phyloP scores from a whole-genome alignment of 2,797 vertebrate genomes.

The Hapalemur alaotrensis region DNA sequence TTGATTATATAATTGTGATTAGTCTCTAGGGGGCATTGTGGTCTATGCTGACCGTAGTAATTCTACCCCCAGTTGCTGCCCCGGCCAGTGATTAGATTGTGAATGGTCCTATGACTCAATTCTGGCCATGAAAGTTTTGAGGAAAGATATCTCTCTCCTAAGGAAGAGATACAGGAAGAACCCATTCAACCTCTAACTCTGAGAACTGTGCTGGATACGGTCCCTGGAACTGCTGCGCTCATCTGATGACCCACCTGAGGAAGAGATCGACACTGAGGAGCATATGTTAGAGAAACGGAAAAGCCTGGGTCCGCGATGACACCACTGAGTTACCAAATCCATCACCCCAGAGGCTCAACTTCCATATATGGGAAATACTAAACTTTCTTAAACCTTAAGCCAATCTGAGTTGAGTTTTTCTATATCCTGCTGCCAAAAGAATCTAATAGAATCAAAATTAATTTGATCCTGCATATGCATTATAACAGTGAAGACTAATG shows the following conservation, averaged over 20 bases:
- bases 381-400: not conserved
- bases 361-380: not conserved
- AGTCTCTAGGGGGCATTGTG: not conserved
- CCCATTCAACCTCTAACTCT: not conserved
- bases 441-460: constrained; percentile 12
- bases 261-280: not conserved
- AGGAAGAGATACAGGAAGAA: not conserved
- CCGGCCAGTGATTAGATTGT: not conserved
- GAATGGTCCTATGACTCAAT: not conserved
- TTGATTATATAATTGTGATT: not conserved
- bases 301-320: not conserved
- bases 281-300: not conserved
- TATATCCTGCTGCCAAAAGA: constrained; percentile 13
- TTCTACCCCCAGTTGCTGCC: not conserved
- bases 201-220: not conserved
- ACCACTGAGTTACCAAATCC: not conserved
- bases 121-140: not conserved
- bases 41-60: not conserved
- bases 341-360: not conserved
- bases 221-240: not conserved
- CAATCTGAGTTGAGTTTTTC: constrained; percentile 1
- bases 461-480: not conserved
- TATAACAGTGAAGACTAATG: not conserved
- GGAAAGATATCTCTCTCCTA: not conserved
- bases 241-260: not conserved